Evolutionary conservation across 2,797 vertebrate genomes (phyloP), one percentile per base, ranked within the genome.

Genomic region (Moxostoma hubbsi): DNA sequence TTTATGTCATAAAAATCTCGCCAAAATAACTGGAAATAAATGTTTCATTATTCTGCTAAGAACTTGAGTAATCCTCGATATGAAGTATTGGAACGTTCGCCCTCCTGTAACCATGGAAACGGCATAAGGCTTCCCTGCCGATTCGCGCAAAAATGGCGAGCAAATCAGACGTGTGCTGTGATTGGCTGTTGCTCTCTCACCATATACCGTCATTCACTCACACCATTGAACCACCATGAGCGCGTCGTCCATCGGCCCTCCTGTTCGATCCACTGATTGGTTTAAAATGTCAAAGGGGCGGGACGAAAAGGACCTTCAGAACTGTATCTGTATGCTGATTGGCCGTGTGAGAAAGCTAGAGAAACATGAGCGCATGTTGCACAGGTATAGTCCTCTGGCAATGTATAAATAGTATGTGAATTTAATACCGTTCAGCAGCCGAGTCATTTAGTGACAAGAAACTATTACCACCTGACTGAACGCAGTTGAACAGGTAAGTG

Each of bases 131-230:
- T 81, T 85, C 86, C 67, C 58, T 74, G 47, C 68, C 73, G 83
- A 86, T 82, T 84, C 83, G 86, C 73, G 73, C 79, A 43, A 63
- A 54, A 66, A 72, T 46, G 50, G 77, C 57, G 50, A 71, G 76
- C 5, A 9, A 63, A 63, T 67, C 64, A 59, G 64, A 43, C 64
- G 64, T 58, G 8, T 9, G 46, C 80, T 80, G 79, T 82, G 72
- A 77, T 82, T 76, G 80, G 93, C 76, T 81, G 3, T 0, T 18
- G 70, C 67, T 92, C 93, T 95, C 95, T 96, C 96, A 93, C 97
- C 96, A 97, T 93, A 92, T 70, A 63, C 93, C 95, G 95, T 96
- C 93, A 96, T 88, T 89, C 92, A 84, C 86, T 94, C 91, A 91
- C 92, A 80, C 93, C 89, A 97, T 96, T 94, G 93, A 94, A 81